Evolutionary conservation across 2,888 invertebrate species (phyloP), one percentile per base, ranked within the genome.

Genomic region (Raillietiella orientalis): DNA sequence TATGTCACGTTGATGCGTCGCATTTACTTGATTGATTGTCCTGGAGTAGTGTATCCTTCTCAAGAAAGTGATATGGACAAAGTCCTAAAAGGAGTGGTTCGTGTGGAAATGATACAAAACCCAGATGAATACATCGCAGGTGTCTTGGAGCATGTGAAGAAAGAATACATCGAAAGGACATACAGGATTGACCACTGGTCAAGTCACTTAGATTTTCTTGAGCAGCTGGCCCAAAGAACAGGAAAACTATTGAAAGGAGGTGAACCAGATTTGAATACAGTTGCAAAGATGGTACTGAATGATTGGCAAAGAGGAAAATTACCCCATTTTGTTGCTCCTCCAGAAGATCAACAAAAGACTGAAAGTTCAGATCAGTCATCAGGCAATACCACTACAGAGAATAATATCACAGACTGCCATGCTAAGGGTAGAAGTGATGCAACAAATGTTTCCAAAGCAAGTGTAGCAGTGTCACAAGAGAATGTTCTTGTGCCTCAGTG

Each of bases 241-340:
- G 96, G 96, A 1, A 82, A 79, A 49, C 52, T 99, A 27, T 46
- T 84, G 6, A 93, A 87, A 45, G 79, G 79, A 37, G 96, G 87
- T n/a, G 90, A 96, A 42, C 82, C 96, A 6, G 87, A 96, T 49
- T 52, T 84, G 12, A 51, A 59, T 25, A 70, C 70, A 31, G 70
- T 71, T 2, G 69, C 96, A 1, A 67, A 71, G 44, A 87, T 87
- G 72, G 63, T 99, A 6, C 56, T 96, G 3, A 96, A 96, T 52
- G 96, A 96, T 47, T 96, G 84, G 72, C 93, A 96, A 49, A 59
- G 96, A 39, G 96, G 96, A 19, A 84, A 82, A 47, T 50, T 96
- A 27, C 90, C 93, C 2, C 93, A 74, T 47, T 96, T 77, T 52
- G 66, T 77, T 4, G 56, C 64, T 23, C 90, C 90, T 10, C 66